Evolutionary conservation across 2,113 vertebrate genomes (phyloP).

Genomic region (Mugil cephalus): DNA sequence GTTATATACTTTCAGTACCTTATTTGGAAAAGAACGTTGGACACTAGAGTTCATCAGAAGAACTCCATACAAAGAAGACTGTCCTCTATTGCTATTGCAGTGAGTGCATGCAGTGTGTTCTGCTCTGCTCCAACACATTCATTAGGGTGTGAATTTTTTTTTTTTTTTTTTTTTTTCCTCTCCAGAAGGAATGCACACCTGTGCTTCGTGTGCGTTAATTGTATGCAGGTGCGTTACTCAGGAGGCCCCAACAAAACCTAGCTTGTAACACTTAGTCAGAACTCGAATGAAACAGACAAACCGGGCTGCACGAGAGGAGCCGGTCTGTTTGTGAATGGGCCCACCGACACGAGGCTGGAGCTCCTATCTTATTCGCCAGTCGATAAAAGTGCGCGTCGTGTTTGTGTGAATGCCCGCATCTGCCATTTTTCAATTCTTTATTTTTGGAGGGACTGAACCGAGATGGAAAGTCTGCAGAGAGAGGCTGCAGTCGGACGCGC

Average conservation of each 20-base stretch:
- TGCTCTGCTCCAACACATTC: constrained; percentile 20
- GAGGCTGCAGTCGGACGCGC: constrained; percentile 16
- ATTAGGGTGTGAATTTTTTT: constrained; percentile 53
- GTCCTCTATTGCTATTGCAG: background rate
- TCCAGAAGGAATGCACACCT: constrained; percentile 78
- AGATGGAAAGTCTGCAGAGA: constrained; percentile 39
- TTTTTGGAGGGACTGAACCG: constrained; percentile 18
- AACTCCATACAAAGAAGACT: background rate
- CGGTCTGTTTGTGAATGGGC: constrained; percentile 39
- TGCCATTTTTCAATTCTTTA: background rate
- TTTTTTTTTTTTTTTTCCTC: constrained; percentile 6
- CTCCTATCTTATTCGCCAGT: constrained; percentile 30
- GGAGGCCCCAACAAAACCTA: constrained; percentile 14
- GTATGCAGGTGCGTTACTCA: constrained; percentile 76
- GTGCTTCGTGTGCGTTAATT: constrained; percentile 70
- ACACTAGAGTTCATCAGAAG: background rate
- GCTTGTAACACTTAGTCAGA: constrained; percentile 7
- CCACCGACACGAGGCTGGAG: constrained; percentile 14
- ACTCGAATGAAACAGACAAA: constrained; percentile 20
- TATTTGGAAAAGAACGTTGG: no score
- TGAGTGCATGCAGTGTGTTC: background rate
- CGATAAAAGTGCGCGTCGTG: constrained; percentile 9
- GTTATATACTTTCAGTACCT: background rate
- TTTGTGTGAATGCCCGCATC: constrained; percentile 41
- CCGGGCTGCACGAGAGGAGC: constrained; percentile 1